Conservation (phyloP, 2,888 invertebrate species). For the Phyto melanocephala region DNA sequence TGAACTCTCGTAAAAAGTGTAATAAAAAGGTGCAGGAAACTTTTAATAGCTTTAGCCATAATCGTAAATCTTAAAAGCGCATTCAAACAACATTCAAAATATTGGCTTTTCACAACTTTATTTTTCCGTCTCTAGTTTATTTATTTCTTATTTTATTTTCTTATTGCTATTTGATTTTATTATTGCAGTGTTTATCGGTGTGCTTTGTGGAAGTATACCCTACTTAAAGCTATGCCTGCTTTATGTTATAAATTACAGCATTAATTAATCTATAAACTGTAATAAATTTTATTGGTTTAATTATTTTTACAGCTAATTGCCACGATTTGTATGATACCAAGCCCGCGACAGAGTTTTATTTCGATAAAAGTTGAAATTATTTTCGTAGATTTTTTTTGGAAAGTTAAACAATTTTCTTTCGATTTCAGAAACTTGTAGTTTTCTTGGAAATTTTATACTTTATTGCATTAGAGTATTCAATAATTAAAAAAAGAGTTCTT, state of each 20-base stretch:
- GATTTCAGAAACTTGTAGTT: no score
- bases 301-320: not conserved
- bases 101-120: slow-evolving; percentile 66
- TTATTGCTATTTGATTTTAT: slow-evolving; percentile 23
- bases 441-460: no score
- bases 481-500: no score
- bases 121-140: slow-evolving; percentile 45
- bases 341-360: no score
- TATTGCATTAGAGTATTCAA: no score
- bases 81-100: slow-evolving; percentile 63
- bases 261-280: not conserved
- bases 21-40: slow-evolving; percentile 70
- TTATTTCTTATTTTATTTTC: not conserved
- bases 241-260: not conserved
- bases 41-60: slow-evolving; percentile 77
- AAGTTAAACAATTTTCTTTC: no score
- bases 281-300: not conserved
- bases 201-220: slow-evolving; percentile 3
- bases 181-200: slow-evolving; percentile 32
- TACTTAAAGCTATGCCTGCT: not conserved
- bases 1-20: slow-evolving; percentile 59
- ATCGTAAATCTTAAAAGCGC: slow-evolving; percentile 76
- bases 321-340: no score
- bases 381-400: no score
- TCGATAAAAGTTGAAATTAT: no score